These are phyloP conservation scores for Chesias legatella DNA, from an alignment of 2,888 invertebrate genomes.

Conservation along the genomic window DNA sequence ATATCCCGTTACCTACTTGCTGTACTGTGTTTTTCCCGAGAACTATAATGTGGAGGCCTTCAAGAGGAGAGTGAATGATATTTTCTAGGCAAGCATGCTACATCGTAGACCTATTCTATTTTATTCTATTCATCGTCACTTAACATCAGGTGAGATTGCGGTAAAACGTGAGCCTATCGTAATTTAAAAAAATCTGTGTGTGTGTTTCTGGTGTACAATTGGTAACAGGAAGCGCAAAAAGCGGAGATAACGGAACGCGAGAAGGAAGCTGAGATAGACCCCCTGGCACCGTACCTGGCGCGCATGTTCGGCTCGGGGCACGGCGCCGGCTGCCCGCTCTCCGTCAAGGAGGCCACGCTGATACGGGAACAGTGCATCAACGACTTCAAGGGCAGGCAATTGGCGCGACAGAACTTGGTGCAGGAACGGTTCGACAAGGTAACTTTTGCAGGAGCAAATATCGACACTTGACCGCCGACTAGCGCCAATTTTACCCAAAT, in stretches of 20 bases:
- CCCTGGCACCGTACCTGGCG: slow-evolving; percentile 82
- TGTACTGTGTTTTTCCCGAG: too few species aligned
- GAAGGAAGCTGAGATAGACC: slow-evolving; percentile 82
- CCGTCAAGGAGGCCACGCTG: slow-evolving; percentile 68
- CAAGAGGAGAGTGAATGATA: too few species aligned
- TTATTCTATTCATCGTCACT: too few species aligned
- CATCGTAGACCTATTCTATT: too few species aligned
- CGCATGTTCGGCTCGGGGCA: slow-evolving; percentile 74
- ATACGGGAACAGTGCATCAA: slow-evolving; percentile 81
- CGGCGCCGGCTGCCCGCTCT: slow-evolving; percentile 58
- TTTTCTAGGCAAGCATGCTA: too few species aligned
- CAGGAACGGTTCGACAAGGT: slow-evolving; percentile 84
- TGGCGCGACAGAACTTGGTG: slow-evolving; percentile 82
- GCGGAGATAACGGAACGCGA: slow-evolving; percentile 79
- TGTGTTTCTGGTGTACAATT: neutral
- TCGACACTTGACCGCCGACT: too few species aligned
- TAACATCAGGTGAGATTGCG: too few species aligned
- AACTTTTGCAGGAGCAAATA: slow-evolving; percentile 12
- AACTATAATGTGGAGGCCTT: too few species aligned
- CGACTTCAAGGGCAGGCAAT: slow-evolving; percentile 83
- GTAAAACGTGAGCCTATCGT: too few species aligned
- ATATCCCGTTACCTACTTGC: too few species aligned
- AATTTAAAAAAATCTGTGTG: too few species aligned
- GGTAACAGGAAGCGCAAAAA: slow-evolving; percentile 66
- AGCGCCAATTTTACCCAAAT: too few species aligned